phyloP scores from a whole-genome alignment of 1,140 invertebrate species.

The Acromyrmex charruanus region DNA sequence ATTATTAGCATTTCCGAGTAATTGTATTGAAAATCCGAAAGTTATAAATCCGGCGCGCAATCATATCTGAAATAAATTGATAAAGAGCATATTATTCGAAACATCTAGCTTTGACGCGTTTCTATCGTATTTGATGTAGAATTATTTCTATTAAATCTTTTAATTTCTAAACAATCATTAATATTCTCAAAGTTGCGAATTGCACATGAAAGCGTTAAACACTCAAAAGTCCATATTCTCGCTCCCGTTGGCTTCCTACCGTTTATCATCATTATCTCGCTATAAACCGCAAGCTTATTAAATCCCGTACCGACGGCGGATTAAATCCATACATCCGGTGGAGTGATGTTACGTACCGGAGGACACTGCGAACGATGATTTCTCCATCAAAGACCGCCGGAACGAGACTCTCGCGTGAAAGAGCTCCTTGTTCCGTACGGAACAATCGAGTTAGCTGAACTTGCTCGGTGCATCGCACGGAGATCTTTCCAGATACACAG shows the following conservation, averaged over 20 bases:
- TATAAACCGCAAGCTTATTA: constrained; percentile 66
- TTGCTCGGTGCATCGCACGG: constrained; percentile 51
- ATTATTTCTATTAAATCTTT: too few species aligned
- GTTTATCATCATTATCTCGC: constrained; percentile 59
- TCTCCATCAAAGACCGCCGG: constrained; percentile 64
- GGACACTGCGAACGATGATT: constrained; percentile 54
- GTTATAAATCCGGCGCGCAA: too few species aligned
- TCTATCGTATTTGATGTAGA: too few species aligned
- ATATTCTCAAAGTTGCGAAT: constrained; percentile 11
- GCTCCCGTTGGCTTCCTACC: constrained; percentile 1
- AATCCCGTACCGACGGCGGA: constrained; percentile 67
- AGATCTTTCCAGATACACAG: constrained; percentile 55
- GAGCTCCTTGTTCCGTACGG: constrained; percentile 76
- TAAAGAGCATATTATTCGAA: too few species aligned
- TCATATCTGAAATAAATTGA: too few species aligned
- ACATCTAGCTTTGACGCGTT: too few species aligned
- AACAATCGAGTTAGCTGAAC: constrained; percentile 78
- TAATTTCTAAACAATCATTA: neutral
- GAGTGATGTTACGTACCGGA: constrained; percentile 46
- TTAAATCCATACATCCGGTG: constrained; percentile 17
- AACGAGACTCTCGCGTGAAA: constrained; percentile 74
- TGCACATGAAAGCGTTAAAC: constrained; percentile 11
- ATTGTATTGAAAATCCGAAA: too few species aligned
- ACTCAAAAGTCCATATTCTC: constrained; percentile 9
- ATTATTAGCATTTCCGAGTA: too few species aligned